Conservation (phyloP, 2,113 vertebrate genomes). For the Montifringilla adamsi region DNA sequence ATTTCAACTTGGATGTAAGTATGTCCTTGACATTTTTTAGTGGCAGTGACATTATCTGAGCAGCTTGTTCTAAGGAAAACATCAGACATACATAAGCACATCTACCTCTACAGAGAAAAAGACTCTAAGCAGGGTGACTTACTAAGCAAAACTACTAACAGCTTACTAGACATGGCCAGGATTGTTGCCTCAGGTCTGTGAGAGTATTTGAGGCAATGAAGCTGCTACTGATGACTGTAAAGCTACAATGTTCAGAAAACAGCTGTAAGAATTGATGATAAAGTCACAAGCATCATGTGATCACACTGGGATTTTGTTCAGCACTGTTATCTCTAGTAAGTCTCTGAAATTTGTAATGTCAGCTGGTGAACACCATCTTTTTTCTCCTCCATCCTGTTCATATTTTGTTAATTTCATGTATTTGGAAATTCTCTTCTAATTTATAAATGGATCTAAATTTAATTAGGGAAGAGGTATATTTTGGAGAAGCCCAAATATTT, state of each 20-base stretch:
- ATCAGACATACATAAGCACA: neutral
- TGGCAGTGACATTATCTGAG: slow-evolving; percentile 1
- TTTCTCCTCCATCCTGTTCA: rapidly evolving
- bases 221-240: neutral
- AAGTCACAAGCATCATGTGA: neutral
- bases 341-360: neutral
- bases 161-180: neutral
- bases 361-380: neutral
- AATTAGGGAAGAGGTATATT: neutral
- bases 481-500: neutral
- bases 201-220: neutral
- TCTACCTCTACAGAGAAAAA: neutral
- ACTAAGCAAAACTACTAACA: neutral
- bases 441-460: neutral
- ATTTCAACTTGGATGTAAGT: neutral
- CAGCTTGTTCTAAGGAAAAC: neutral
- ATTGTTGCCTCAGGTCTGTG: neutral
- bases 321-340: neutral
- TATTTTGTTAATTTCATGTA: neutral
- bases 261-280: neutral
- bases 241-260: neutral
- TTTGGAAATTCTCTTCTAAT: neutral
- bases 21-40: slow-evolving; percentile 41
- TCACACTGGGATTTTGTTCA: neutral
- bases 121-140: neutral